Evolutionary conservation across 1,140 invertebrate species (phyloP), one percentile per base, ranked within the genome.

Genomic region (Lasaia peninsularis): DNA sequence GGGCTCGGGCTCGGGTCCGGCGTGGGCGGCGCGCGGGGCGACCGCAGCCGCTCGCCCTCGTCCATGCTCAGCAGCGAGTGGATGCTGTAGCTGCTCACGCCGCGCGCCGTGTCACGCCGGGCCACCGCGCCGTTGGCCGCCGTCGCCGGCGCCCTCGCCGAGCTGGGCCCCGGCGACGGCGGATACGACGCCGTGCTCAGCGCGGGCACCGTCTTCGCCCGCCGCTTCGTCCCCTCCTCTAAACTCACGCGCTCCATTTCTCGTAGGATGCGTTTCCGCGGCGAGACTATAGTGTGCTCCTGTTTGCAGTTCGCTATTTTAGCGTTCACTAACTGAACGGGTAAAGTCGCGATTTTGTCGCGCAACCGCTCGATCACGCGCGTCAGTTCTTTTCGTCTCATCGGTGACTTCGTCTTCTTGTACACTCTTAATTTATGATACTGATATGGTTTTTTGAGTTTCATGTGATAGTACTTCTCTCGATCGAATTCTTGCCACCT

Each of bases 11-110:
- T 87, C 34, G 78, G 70, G 62, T 84, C 83, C 10, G 86, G 86
- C 61, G 87, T 88, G 65, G 75, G 71, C 31, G 76, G 71, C 52
- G 78, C 58, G 31, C 75, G 66, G 40, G 69, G 77, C 56, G 88
- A n/a, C n/a, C n/a, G n/a, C n/a, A 12, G 34, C 34, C 11, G 34
- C n/a, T 11, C 34, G 34, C 34, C 86, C 62, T 89, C 88, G 1
- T 84, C 75, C 75, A 85, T 86, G 35, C 93, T 93, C 56, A 95
- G 83, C 69, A 95, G 87, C 62, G 94, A 95, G 62, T 94, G 94
- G 80, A 95, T 95, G 86, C 94, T 95, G 82, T 94, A 94, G 63
- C 92, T 94, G 72, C 93, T 93, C 37, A 92, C 77, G 71, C 37
- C 68, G 66, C 55, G 55, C 69, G 63, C 69, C 61, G 58, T 76